These are phyloP conservation scores for Ormia ochracea DNA, from an alignment of 2,888 invertebrate genomes.

Conservation along the genomic window DNA sequence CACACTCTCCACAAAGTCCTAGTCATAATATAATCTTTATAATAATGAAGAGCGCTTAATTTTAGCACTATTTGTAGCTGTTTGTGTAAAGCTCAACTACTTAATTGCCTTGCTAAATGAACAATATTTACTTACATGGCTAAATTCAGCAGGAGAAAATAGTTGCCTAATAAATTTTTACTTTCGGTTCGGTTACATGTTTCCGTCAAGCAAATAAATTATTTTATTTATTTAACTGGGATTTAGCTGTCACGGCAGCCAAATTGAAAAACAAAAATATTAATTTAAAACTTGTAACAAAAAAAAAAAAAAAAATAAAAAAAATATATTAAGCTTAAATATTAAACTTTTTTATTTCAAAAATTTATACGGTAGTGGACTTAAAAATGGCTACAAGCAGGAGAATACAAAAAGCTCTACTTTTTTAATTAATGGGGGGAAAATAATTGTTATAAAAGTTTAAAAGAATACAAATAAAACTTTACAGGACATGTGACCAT, in stretches of 20 bases:
- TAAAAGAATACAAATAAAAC: too few relatives aligned
- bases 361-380: too few relatives aligned
- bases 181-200: neutral
- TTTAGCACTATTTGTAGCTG: neutral
- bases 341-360: too few relatives aligned
- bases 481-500: too few relatives aligned
- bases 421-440: too few relatives aligned
- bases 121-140: too few relatives aligned
- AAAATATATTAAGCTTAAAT: too few relatives aligned
- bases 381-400: too few relatives aligned
- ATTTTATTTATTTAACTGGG: neutral
- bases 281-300: neutral
- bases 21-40: too few relatives aligned
- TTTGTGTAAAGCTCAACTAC: neutral
- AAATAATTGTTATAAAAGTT: too few relatives aligned
- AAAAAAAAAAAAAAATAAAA: neutral
- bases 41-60: neutral
- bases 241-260: neutral
- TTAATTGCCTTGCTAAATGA: neutral
- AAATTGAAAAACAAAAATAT: neutral
- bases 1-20: too few relatives aligned
- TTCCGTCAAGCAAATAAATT: conserved; percentile 9
- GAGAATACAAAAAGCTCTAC: too few relatives aligned
- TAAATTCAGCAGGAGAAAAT: neutral
- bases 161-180: conserved; percentile 1